phyloP scores from a whole-genome alignment of 2,888 invertebrate species.

The Cheilosia soror region DNA sequence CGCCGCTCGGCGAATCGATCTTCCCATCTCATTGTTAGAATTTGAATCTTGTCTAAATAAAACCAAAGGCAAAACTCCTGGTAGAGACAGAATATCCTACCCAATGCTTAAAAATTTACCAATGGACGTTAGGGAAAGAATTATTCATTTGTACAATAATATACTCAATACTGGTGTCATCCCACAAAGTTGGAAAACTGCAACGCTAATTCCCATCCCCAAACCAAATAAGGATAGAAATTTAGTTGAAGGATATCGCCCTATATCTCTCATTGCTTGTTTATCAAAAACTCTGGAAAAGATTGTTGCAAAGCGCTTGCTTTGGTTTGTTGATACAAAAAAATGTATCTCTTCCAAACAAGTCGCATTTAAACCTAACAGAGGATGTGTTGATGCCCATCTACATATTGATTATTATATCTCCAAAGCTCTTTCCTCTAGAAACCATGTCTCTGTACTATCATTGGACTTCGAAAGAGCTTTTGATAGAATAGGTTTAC shows the following conservation, averaged over 20 bases:
- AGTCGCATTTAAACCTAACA: constrained; percentile 1
- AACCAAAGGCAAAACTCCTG: not conserved
- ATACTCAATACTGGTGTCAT: not conserved
- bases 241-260: not conserved
- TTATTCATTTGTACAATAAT: not conserved
- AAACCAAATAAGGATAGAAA: too few species aligned
- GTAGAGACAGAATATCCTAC: not conserved
- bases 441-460: too few species aligned
- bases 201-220: not conserved
- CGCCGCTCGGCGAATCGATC: not conserved
- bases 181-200: constrained; percentile 8
- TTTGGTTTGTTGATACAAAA: not conserved
- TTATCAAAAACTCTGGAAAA: constrained; percentile 8
- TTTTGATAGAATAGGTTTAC: not conserved
- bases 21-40: not conserved
- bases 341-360: not conserved
- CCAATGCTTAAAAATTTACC: constrained; percentile 1
- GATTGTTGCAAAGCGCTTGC: not conserved
- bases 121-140: not conserved
- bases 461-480: not conserved
- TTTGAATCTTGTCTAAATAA: not conserved
- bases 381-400: too few species aligned
- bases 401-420: not conserved
- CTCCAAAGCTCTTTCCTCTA: not conserved
- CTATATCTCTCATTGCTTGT: not conserved